Base-by-base conservation (phyloP, 2,113 vertebrate genomes). In the Puffinus mauretanicus region DNA sequence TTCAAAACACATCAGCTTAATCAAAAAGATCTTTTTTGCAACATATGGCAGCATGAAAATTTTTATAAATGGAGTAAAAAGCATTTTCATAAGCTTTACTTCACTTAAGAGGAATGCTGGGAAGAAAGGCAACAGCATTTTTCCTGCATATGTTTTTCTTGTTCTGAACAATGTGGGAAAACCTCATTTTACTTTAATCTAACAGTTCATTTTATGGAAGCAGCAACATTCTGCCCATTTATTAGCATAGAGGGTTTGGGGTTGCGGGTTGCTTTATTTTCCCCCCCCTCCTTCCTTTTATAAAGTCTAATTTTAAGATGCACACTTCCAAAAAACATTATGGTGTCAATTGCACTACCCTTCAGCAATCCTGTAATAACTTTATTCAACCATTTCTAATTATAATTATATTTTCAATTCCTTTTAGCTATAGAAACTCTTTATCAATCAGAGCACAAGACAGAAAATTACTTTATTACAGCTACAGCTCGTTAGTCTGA, bases 401-500 rank as follows among this genome's bases (percentile, higher is more conserved):
- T 99, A 98, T 99, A 99, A 99, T 99, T 98, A 98, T 99, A 99
- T 99, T 99, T 99, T 98, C 95, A 98, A 98, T 98, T 98, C 98
- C 98, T 99, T 99, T 99, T 98, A 98, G 98, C 99, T 98, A 98
- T 98, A 98, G 98, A 98, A 99, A 98, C 99, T 99, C 98, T 99
- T 99, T 99, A 99, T 99, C 99, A 99, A 99, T 98, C 98, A 98
- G 98, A 98, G 98, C 99, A 97, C 99, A 98, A 99, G 98, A 99
- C 99, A 98, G 98, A 99, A 99, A 99, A 99, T 99, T 99, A 99
- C 99, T 99, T 99, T 99, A 99, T 99, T 99, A 99, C 98, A 99
- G 99, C 99, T 99, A 99, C 99, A 99, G 99, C 99, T 99, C 99
- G 99, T 99, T 99, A 99, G 99, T 98, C 99, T 99, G 99, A 99